phyloP scores from a whole-genome alignment of 2,888 invertebrate species.

The Conus canariensis region DNA sequence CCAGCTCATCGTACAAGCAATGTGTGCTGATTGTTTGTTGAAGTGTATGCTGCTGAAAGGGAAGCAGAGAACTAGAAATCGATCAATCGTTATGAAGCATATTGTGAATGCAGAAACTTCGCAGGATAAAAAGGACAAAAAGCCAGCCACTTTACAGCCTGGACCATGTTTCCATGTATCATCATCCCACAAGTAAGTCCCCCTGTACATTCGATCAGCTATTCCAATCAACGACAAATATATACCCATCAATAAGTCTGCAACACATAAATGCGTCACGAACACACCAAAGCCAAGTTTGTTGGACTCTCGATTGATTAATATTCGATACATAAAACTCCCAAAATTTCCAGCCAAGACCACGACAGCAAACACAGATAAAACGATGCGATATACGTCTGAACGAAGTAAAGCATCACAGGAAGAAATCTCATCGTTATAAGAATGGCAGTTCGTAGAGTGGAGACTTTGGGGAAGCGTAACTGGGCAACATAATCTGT shows the following conservation, averaged over 20 bases:
- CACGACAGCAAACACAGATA: constrained; percentile 29
- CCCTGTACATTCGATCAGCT: constrained; percentile 58
- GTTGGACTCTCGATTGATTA: not conserved
- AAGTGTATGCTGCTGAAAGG: constrained; percentile 79
- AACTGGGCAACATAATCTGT: constrained; percentile 32
- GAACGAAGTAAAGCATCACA: constrained; percentile 40
- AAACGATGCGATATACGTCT: constrained; percentile 17
- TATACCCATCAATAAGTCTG: constrained; percentile 58
- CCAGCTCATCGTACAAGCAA: constrained; percentile 64
- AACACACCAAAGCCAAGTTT: constrained; percentile 38
- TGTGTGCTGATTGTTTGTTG: constrained; percentile 57
- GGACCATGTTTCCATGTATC: constrained; percentile 56
- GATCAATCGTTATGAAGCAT: constrained; percentile 83
- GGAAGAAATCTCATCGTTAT: constrained; percentile 41
- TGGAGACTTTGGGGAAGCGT: not conserved
- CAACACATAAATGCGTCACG: constrained; percentile 44
- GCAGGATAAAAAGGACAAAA: constrained; percentile 78
- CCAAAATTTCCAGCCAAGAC: constrained; percentile 33
- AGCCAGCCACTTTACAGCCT: constrained; percentile 61
- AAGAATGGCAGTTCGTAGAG: constrained; percentile 11
- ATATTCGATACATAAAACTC: constrained; percentile 24
- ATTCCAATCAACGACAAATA: constrained; percentile 58
- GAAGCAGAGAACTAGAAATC: constrained; percentile 83
- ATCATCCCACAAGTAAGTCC: constrained; percentile 59
- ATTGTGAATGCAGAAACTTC: constrained; percentile 84